Evolutionary conservation across 1,140 invertebrate species (phyloP), one percentile per base, ranked within the genome.

Genomic region (Cyclargus thomasi): DNA sequence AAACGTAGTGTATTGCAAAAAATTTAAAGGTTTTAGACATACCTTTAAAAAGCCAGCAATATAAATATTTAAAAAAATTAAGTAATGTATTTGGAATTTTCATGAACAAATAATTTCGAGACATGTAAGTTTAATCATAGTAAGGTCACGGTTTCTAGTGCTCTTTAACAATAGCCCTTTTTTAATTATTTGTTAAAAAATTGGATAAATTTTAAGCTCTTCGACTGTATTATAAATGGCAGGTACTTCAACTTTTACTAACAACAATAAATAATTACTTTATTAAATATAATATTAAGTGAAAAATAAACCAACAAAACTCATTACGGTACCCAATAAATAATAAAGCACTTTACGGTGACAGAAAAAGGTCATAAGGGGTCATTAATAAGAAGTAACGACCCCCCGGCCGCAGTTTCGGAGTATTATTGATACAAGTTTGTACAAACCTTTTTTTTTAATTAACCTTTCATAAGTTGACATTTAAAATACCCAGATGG

Each of bases 391-490:
- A 79, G 75, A 67, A 71, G 59, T 55, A 84, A 81, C 79, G 76
- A 76, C 79, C 77, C 68, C 53, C 62, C 62, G 62, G 64, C 71
- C 68, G 70, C 76, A 73, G 82, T 78, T 79, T 21, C 68, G 67
- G 36, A 39, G 71, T 74, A 76, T 83, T 81, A 82, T 81, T 78
- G 77, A 73, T 68, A 65, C 62, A 65, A 63, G 67, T 73, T 73
- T 81, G 78, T 59, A 59, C n/a, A 82, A 83, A 82, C 81, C 80
- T 74, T 78, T 81, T 81, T n/a, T 80, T 83, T 80, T 80, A 78
- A 73, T 79, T 74, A 63, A 47, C 67, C 62, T 59, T 59, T 55
- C 11, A 20, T 21, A 59, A 59, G 63, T 53, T 68, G 68, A 47
- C 63, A 36, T 69, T 47, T 47, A 47, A 11, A 47, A 47, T 16